These are phyloP conservation scores for Ostrea edulis DNA, from an alignment of 1,140 invertebrate genomes.

Conservation along the genomic window DNA sequence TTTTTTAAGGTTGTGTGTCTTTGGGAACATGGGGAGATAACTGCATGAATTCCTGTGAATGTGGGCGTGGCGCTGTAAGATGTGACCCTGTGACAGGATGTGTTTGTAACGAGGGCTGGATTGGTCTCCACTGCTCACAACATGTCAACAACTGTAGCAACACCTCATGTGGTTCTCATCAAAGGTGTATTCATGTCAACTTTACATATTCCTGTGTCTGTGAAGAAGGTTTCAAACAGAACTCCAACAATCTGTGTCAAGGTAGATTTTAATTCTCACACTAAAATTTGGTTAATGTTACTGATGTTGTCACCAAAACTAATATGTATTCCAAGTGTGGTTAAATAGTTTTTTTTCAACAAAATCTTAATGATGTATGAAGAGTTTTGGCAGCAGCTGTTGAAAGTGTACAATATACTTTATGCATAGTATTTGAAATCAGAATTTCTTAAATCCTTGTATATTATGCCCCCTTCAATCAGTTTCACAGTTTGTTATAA, in stretches of 20 bases:
- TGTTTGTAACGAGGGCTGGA: conserved; percentile 65
- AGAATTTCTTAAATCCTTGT: too few species aligned
- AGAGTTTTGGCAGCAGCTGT: too few species aligned
- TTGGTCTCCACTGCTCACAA: conserved; percentile 60
- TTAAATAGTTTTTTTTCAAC: too few species aligned
- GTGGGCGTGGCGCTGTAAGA: conserved; percentile 50
- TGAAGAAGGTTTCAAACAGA: background rate
- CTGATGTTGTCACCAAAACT: too few species aligned
- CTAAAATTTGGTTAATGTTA: background rate
- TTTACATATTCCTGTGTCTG: background rate
- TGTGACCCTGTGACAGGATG: conserved; percentile 63
- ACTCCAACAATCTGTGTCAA: conserved; percentile 9
- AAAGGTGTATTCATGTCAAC: conserved; percentile 13
- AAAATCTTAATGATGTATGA: too few species aligned
- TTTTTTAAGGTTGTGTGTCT: conserved; percentile 29
- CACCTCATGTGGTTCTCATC: conserved; percentile 23
- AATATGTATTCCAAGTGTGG: too few species aligned
- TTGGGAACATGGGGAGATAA: conserved; percentile 50
- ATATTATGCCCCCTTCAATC: too few species aligned
- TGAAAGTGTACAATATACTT: too few species aligned
- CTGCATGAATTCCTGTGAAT: conserved; percentile 63
- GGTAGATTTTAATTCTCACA: background rate
- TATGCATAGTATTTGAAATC: too few species aligned
- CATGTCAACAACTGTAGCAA: conserved; percentile 63
- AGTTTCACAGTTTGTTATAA: too few species aligned